Percentiles rank a stretch among this genome's conserved stretches.
Evolutionary conservation across 2,888 invertebrate genomes (phyloP).

Genomic region (Panorpa germanica): DNA sequence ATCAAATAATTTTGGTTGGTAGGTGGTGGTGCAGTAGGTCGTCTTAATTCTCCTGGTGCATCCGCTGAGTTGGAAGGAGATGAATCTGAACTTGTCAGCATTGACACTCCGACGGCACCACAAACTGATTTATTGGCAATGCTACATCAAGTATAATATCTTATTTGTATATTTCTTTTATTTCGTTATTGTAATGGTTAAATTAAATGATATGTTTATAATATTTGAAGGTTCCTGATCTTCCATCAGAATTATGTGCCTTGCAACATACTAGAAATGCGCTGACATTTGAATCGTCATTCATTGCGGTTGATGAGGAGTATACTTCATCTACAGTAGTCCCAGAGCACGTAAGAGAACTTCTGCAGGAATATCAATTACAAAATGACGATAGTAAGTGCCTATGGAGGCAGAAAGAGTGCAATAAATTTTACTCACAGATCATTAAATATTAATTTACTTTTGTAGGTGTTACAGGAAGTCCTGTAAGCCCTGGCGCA

Average conservation of each 20-base stretch:
- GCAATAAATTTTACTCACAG: conserved; percentile 3
- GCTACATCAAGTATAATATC: conserved; percentile 43
- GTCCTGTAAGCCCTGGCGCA: conserved; percentile 15
- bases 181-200: conserved; percentile 10
- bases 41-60: conserved; percentile 34
- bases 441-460: neutral
- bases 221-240: conserved; percentile 21
- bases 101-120: conserved; percentile 56
- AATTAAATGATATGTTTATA: neutral
- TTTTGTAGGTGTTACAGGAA: conserved; percentile 5
- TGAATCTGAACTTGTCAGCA: conserved; percentile 56
- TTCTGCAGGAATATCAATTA: conserved; percentile 39
- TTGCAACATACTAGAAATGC: conserved; percentile 23
- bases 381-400: conserved; percentile 22
- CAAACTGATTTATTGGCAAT: conserved; percentile 48
- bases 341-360: conserved; percentile 38
- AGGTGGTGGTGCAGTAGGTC: conserved; percentile 32
- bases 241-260: conserved; percentile 19
- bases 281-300: conserved; percentile 27
- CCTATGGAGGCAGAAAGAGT: conserved; percentile 8
- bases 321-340: conserved; percentile 20
- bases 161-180: neutral
- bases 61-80: conserved; percentile 72
- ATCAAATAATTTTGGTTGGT: conserved; percentile 11
- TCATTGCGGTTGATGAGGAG: conserved; percentile 42